Conservation (phyloP, 2,888 invertebrate species). For the Melanchra persicariae region DNA sequence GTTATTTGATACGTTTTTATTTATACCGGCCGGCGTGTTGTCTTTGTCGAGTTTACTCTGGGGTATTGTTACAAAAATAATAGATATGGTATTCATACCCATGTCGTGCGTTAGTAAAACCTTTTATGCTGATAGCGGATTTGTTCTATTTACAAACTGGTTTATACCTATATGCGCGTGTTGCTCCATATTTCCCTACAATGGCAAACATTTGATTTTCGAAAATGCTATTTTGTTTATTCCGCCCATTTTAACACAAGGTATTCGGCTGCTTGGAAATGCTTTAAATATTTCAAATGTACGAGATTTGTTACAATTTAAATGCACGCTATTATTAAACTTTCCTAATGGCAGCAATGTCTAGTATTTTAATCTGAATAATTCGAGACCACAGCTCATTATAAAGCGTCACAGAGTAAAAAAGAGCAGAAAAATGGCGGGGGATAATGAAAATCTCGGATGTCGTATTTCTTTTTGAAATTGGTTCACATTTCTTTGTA, state of each 20-base stretch:
- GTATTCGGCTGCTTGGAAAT: slow-evolving; percentile 44
- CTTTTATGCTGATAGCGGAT: slow-evolving; percentile 51
- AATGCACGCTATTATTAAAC: slow-evolving; percentile 52
- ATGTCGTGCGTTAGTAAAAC: slow-evolving; percentile 55
- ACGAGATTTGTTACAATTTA: slow-evolving; percentile 42
- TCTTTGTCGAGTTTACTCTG: slow-evolving; percentile 72
- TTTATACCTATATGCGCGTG: slow-evolving; percentile 16
- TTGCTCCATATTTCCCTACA: slow-evolving; percentile 35
- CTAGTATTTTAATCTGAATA: slow-evolving; percentile 69
- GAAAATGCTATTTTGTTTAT: slow-evolving; percentile 41
- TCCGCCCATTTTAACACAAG: slow-evolving; percentile 23
- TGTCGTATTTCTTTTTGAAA: slow-evolving; percentile 85
- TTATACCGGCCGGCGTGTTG: slow-evolving; percentile 73
- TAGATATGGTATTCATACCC: slow-evolving; percentile 63
- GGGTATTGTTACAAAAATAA: slow-evolving; percentile 73
- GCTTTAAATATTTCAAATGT: slow-evolving; percentile 47
- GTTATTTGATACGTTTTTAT: slow-evolving; percentile 86
- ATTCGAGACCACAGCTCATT: slow-evolving; percentile 68
- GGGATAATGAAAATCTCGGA: slow-evolving; percentile 84
- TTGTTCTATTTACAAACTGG: slow-evolving; percentile 49
- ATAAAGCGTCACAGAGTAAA: slow-evolving; percentile 71
- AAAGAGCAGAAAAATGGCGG: slow-evolving; percentile 69
- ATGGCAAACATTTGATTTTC: slow-evolving; percentile 44
- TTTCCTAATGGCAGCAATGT: slow-evolving; percentile 51
- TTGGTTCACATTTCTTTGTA: slow-evolving; percentile 85